Base-by-base conservation (phyloP, 1,140 invertebrate genomes). In the Eufriesea mexicana region DNA sequence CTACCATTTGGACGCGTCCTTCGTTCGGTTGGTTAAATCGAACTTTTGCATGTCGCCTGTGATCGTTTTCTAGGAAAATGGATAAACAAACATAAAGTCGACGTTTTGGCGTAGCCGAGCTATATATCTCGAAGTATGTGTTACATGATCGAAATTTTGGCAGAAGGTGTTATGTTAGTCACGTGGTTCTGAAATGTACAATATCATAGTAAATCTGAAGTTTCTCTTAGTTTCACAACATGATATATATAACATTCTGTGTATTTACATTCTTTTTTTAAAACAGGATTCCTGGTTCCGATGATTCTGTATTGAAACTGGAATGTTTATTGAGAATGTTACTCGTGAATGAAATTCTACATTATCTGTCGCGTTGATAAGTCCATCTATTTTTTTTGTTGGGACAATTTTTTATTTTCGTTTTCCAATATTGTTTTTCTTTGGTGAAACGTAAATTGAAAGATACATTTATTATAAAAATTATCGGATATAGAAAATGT, bases 231-330 rank as follows among this genome's bases (percentile, higher is more conserved):
- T 51, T 64, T 66, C 59, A 10, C 49, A 35, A 73, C 20, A 23
- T 9, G 20, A n/a, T 70, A 16, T 23, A 35, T n/a, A n/a, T 16
- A 28, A 28, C 61, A 47, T n/a, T 14, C 9, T 35, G 64, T 55
- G 18, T 70, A 70, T 57, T 67, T 67, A 42, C 49, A 55, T 77
- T 67, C 12, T 49, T 67, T 20, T 8, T 54, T 67, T 64, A n/a
- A 54, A 35, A 20, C 25, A 42, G 61, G 12, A 10, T 35, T 57
- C 2, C 9, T 20, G 18, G 4, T 74, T 61, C 18, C 20, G 9
- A 10, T 20, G 35, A 9, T 68, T 68, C 42, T 5, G 1, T 7
- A 16, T 71, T 28, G 45, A 28, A 14, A 23, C 45, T 45, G 10
- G 47, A 16, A 67, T 20, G 45, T 45, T 28, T 47, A 57, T 47